Base-by-base conservation (phyloP, 2,113 vertebrate genomes). In the Caranx melampygus region DNA sequence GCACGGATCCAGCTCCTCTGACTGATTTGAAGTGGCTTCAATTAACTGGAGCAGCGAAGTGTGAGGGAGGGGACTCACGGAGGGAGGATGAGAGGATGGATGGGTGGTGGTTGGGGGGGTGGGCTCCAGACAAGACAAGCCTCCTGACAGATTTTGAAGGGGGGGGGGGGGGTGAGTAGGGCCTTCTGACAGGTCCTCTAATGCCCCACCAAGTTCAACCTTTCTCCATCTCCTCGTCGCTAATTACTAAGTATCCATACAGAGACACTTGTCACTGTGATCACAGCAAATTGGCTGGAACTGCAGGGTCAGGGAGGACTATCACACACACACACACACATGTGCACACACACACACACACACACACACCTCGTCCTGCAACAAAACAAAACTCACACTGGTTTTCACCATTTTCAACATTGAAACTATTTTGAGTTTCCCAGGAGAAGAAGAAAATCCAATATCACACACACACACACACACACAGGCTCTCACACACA, bases 41-140 rank as follows among this genome's bases (percentile, higher is more conserved):
- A 92, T 93, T 92, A 92, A 89, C 82, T 87, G 74, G 80, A 85
- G 91, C 89, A 92, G 84, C 66, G 61, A 55, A 90, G 92, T 91
- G 88, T 88, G 76, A 90, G 89, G 72, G 70, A 72, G 83, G 83
- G 71, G 86, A 71, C 75, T 34, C 26, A 26, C 26, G 26, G 35
- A 37, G 37, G 37, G 44, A 45, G 44, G 45, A 26, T 26, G 26
- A 26, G 26, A 26, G 26, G 26, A 26, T 26, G 45, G 45, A 47
- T 3, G 4, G 45, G 14, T 51, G 79, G 83, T 68, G 73, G 63
- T 49, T 21, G 47, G 84, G 84, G 75, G 72, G 61, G 49, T 9
- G 26, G 69, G 34, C 55, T 57, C 49, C 21, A 77, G 61, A 87
- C 84, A 70, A 72, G 85, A 87, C 84, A 70, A 72, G 85, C 62